These are phyloP conservation scores for Solea solea DNA, from an alignment of 2,113 vertebrate genomes.

Conservation along the genomic window DNA sequence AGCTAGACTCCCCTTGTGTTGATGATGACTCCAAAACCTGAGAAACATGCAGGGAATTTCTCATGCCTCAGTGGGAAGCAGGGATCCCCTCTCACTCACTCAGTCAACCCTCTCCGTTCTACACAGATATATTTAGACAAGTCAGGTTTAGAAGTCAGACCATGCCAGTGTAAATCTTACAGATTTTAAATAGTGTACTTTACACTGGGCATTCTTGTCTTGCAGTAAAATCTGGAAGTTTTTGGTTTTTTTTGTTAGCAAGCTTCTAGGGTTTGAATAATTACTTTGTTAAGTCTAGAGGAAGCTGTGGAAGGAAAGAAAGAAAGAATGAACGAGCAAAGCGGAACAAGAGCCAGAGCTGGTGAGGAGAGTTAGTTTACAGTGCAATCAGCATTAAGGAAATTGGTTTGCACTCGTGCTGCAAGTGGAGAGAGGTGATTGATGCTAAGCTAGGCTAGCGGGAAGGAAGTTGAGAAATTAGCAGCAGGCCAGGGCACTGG, in stretches of 20 bases:
- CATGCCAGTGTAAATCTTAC: background rate
- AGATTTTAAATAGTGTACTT: slow-evolving; percentile 1
- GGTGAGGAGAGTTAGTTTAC: slow-evolving; percentile 77
- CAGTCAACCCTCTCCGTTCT: slow-evolving; percentile 25
- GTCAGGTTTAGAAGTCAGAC: background rate
- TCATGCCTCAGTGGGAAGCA: slow-evolving; percentile 64
- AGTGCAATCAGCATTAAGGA: slow-evolving; percentile 81
- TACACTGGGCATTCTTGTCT: background rate
- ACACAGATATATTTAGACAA: slow-evolving; percentile 14
- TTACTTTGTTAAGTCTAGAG: slow-evolving; percentile 59
- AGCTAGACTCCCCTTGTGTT: slow-evolving; percentile 57
- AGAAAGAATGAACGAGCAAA: slow-evolving; percentile 60
- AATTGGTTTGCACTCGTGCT: slow-evolving; percentile 77
- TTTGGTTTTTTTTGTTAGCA: slow-evolving; percentile 19
- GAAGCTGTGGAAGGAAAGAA: slow-evolving; percentile 63
- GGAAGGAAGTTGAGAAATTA: slow-evolving; percentile 82
- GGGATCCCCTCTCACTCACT: slow-evolving; percentile 40
- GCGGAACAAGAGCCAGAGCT: slow-evolving; percentile 62
- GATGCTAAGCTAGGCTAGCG: slow-evolving; percentile 81
- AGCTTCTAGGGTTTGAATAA: slow-evolving; percentile 54
- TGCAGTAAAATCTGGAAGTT: background rate
- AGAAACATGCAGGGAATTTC: slow-evolving; percentile 75
- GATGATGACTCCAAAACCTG: slow-evolving; percentile 63
- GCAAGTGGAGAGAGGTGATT: slow-evolving; percentile 72
- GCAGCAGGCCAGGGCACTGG: slow-evolving; percentile 69